Conservation (phyloP, 2,113 vertebrate genomes). For the Equus quagga region DNA sequence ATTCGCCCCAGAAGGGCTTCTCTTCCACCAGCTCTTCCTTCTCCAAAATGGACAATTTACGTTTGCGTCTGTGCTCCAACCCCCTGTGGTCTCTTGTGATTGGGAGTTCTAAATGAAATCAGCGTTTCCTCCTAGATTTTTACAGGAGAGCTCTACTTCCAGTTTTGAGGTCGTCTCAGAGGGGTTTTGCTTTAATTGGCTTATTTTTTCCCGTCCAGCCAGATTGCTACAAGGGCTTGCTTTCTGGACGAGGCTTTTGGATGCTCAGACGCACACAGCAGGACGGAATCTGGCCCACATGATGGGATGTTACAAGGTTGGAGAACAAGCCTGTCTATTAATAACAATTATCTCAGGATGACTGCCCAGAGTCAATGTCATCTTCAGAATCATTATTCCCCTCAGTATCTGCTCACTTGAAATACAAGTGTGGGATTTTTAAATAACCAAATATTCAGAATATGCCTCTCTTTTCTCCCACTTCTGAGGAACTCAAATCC, state of each 20-base stretch:
- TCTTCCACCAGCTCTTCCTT: background rate
- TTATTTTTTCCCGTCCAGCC: background rate
- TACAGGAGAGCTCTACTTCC: background rate
- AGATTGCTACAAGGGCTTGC: background rate
- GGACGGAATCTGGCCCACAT: background rate
- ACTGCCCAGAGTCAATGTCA: background rate
- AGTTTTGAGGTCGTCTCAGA: background rate
- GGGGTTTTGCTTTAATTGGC: background rate
- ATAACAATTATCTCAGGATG: background rate
- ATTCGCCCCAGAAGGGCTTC: rapidly evolving
- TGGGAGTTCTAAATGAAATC: background rate
- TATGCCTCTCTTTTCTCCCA: background rate
- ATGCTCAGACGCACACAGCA: background rate
- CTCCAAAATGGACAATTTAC: background rate
- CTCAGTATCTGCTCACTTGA: background rate
- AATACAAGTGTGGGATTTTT: rapidly evolving
- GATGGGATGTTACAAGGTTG: background rate
- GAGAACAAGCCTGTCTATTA: background rate
- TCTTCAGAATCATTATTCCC: background rate
- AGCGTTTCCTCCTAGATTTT: background rate
- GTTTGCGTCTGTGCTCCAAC: background rate
- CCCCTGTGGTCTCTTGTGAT: background rate
- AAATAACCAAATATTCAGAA: background rate
- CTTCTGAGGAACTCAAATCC: background rate
- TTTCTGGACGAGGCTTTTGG: background rate